These are phyloP conservation scores for Anisognathus igniventris DNA, from an alignment of 2,797 vertebrate species.

Conservation along the genomic window DNA sequence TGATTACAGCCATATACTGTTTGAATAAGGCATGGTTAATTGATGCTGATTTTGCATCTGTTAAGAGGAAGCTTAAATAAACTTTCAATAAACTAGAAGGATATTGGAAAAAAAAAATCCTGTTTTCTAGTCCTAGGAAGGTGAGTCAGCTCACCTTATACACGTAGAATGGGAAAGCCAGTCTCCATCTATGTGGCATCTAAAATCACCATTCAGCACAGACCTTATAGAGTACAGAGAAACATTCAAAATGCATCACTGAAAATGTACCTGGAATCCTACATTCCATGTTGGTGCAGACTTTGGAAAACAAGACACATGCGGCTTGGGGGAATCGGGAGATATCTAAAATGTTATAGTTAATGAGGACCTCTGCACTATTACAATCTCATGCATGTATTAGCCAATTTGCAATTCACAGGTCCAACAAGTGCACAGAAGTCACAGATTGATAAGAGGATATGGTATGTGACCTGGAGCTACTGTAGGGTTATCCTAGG, in stretches of 20 bases:
- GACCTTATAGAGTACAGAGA: neutral
- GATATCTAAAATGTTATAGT: neutral
- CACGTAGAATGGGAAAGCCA: neutral
- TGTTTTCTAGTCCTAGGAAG: neutral
- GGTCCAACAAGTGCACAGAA: neutral
- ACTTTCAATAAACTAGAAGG: slow-evolving; percentile 13
- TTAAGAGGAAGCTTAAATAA: slow-evolving; percentile 39
- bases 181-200: neutral
- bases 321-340: rapidly evolving
- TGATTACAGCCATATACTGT: slow-evolving; percentile 52
- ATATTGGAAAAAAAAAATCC: neutral
- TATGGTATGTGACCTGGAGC: neutral
- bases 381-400: neutral
- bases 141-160: neutral
- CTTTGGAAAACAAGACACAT: neutral
- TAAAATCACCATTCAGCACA: neutral
- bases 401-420: neutral
- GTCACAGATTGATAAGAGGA: neutral
- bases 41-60: slow-evolving; percentile 49
- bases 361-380: neutral
- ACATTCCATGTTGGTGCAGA: neutral
- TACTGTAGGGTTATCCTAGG: neutral
- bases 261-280: neutral
- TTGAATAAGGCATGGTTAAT: slow-evolving; percentile 50
- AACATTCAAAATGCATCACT: neutral